phyloP scores from a whole-genome alignment of 1,140 invertebrate species.

The Nebria ingens region DNA sequence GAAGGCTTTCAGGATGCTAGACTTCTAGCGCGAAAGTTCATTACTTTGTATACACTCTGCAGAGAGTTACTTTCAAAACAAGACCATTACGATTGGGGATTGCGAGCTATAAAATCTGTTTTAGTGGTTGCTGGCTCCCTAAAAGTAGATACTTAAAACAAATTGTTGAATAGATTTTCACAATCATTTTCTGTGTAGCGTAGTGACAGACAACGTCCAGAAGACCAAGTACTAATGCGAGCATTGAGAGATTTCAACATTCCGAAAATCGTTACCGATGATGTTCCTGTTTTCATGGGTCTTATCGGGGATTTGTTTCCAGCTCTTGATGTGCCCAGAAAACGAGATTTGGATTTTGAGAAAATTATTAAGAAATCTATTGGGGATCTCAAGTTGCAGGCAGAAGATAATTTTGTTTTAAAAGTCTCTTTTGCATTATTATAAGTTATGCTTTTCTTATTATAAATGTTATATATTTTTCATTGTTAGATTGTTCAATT shows the following conservation, averaged over 20 bases:
- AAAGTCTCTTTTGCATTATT: slow-evolving; percentile 40
- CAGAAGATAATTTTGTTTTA: slow-evolving; percentile 81
- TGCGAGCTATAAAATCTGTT: slow-evolving; percentile 87
- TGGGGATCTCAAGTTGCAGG: slow-evolving; percentile 74
- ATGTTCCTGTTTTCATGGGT: slow-evolving; percentile 83
- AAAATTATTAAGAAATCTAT: slow-evolving; percentile 64
- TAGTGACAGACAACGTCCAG: slow-evolving; percentile 54
- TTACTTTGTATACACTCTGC: slow-evolving; percentile 81
- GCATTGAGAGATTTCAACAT: slow-evolving; percentile 87
- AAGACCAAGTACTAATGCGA: slow-evolving; percentile 72
- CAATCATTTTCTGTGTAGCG: slow-evolving; percentile 30
- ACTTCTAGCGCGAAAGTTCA: slow-evolving; percentile 80
- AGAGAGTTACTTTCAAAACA: slow-evolving; percentile 82
- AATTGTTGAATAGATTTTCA: background rate
- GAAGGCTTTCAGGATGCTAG: slow-evolving; percentile 85
- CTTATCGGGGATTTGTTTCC: slow-evolving; percentile 85
- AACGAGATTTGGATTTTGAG: slow-evolving; percentile 76
- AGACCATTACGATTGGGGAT: slow-evolving; percentile 92
- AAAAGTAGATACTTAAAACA: slow-evolving; percentile 36
- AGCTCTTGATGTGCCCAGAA: slow-evolving; percentile 76
- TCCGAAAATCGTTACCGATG: slow-evolving; percentile 86
- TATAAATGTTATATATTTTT: slow-evolving; percentile 12
- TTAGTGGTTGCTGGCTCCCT: slow-evolving; percentile 81
- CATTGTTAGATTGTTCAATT: slow-evolving; percentile 70
- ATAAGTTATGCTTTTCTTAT: too few species aligned